phyloP scores from a whole-genome alignment of 2,113 vertebrate genomes.

The Emydocephalus ijimae region DNA sequence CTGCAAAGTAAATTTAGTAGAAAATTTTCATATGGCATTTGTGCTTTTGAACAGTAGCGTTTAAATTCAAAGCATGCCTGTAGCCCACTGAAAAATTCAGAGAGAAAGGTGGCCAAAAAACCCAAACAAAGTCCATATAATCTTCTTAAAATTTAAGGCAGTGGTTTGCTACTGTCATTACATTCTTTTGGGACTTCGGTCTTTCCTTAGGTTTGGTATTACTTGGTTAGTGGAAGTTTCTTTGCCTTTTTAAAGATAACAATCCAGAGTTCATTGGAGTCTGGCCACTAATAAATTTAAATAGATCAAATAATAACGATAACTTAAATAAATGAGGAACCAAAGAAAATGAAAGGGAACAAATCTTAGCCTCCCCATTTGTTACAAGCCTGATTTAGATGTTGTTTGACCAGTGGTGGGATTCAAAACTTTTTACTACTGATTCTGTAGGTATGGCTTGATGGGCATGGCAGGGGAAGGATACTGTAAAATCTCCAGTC shows the following conservation, averaged over 20 bases:
- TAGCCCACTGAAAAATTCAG: neutral
- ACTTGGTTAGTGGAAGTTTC: neutral
- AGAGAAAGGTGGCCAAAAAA: neutral
- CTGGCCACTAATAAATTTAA: neutral
- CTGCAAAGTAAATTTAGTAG: neutral
- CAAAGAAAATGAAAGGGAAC: neutral
- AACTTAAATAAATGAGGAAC: neutral
- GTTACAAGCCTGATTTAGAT: neutral
- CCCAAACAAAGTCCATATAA: neutral
- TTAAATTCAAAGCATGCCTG: constrained; percentile 5
- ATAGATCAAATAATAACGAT: neutral
- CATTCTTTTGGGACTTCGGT: neutral
- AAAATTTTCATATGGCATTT: neutral
- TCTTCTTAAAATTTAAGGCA: neutral
- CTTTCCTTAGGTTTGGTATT: neutral
- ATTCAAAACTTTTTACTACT: no score
- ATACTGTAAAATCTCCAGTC: no score
- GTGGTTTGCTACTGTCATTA: neutral
- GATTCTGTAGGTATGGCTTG: no score
- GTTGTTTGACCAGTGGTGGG: neutral
- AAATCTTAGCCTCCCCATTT: neutral
- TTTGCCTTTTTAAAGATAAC: neutral
- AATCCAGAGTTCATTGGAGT: neutral
- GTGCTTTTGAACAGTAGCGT: neutral
- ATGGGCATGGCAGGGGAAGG: no score